Evolutionary conservation across 2,797 vertebrate species (phyloP).

Genomic region (Poecile montanus): DNA sequence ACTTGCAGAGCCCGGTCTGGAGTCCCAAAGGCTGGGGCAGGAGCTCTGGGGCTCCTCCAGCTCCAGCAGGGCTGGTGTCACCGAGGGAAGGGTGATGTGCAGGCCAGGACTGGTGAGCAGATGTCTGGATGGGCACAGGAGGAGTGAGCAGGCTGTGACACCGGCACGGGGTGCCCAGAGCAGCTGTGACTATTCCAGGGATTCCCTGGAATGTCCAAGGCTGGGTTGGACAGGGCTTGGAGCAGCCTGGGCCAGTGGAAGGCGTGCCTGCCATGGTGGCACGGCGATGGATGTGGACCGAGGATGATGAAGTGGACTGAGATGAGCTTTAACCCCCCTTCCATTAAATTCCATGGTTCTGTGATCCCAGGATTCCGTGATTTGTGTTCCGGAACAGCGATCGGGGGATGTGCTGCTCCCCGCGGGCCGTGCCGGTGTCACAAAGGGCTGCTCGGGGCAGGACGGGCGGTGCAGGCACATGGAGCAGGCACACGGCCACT

Average conservation of each 20-base stretch:
- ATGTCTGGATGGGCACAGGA: not conserved
- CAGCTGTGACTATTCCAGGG: not conserved
- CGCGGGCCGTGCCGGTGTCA: not conserved
- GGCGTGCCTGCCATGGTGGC: too few species aligned
- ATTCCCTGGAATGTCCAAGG: not conserved
- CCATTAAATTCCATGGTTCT: rapidly evolving
- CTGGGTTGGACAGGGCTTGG: not conserved
- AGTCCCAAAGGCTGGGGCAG: rapidly evolving
- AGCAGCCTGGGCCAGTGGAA: rapidly evolving
- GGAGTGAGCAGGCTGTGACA: not conserved
- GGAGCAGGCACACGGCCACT: not conserved
- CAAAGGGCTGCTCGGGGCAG: not conserved
- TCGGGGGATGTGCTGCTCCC: too few species aligned
- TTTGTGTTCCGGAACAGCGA: not conserved
- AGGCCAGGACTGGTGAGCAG: rapidly evolving
- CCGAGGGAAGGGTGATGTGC: rapidly evolving
- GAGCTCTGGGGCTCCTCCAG: not conserved
- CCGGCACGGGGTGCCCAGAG: not conserved
- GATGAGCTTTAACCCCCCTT: not conserved
- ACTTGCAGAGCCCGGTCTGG: not conserved
- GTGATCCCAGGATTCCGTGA: rapidly evolving
- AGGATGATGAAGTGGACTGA: too few species aligned
- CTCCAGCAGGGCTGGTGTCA: not conserved
- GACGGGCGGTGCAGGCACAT: too few species aligned
- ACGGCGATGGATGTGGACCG: too few species aligned